Percentiles rank a stretch among this genome's conserved stretches.
These are phyloP conservation scores for Venustaconcha ellipsiformis DNA, from an alignment of 1,140 invertebrate species.

Conservation along the genomic window DNA sequence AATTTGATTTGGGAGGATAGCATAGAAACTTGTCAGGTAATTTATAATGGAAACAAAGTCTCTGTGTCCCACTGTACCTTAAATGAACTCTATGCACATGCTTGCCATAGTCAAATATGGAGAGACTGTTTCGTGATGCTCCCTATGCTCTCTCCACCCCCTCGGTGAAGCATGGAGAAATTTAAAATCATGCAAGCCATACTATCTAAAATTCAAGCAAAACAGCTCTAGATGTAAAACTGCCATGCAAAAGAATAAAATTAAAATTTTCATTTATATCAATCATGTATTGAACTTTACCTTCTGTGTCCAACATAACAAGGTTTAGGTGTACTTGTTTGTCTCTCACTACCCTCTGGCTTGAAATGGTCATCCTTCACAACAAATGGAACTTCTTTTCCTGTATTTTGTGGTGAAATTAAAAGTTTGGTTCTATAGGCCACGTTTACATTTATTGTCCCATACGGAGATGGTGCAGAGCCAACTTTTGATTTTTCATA, in stretches of 20 bases:
- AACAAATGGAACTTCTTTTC: conserved; percentile 79
- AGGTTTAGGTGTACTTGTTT: conserved; percentile 54
- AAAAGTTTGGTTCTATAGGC: conserved; percentile 90
- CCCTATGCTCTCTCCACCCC: no score
- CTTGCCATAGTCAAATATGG: no score
- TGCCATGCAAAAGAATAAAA: not conserved
- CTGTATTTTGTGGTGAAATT: conserved; percentile 82
- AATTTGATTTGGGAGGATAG: no score
- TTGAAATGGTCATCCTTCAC: conserved; percentile 93
- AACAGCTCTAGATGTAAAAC: no score
- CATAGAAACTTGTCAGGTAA: no score
- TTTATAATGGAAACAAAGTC: no score
- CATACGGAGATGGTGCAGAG: conserved; percentile 84
- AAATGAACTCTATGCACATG: no score
- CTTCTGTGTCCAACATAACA: conserved; percentile 53
- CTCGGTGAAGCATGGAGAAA: no score
- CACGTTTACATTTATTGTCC: conserved; percentile 82
- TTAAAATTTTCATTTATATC: not conserved
- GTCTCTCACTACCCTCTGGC: conserved; percentile 72
- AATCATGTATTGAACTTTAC: conserved; percentile 19
- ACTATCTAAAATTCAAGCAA: no score
- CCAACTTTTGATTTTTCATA: conserved; percentile 83
- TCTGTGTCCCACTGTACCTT: no score
- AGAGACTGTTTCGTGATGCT: no score
- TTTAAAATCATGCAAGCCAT: no score